Evolutionary conservation across 2,797 vertebrate genomes (phyloP), one percentile per base, ranked within the genome.

Genomic region (Limosa lapponica): DNA sequence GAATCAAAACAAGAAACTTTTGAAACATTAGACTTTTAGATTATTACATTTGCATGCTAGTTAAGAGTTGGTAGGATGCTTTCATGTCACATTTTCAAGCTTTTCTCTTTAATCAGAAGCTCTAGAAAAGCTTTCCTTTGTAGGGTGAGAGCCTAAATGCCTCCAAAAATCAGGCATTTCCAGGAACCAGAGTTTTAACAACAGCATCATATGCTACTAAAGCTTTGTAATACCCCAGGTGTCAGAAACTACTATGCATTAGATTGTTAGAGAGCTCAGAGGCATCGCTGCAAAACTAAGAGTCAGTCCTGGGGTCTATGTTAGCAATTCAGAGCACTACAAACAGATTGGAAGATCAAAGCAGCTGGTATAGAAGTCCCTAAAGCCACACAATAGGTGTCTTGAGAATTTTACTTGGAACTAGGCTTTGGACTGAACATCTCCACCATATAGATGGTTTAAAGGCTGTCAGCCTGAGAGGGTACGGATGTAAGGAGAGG

Each of bases 1-100:
- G 88, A 89, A 83, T 90, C 48, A 75, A 87, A 93, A 83, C 30
- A 75, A 57, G 61, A 71, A n/a, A 43, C 43, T 87, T 92, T 84
- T 44, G 59, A 77, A 91, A 67, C 32, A 94, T 95, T 87, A 88
- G 73, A 73, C 80, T 89, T 96, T 71, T n/a, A 90, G 48, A 89
- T 95, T 84, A 61, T 75, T 84, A 72, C 64, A 85, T 95, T 94
- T 94, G 64, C 73, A 73, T 94, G 64, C 55, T 79, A 57, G 36
- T 73, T 93, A 59, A 69, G 32, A 46, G 24, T 62, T 78, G 25
- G 54, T 84, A 70, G 49, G 36, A 39, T 80, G 64, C 51, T 93
- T 94, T 93, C 77, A 49, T 75, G 80, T 87, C 80, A 87, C 7
- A 19, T 93, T 84, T 91, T 70, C 55, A 84, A 79, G 55, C 11